A percentile compares a stretch with the other conserved stretches of the same genome.
Evolutionary conservation across 2,888 invertebrate species (phyloP).

Genomic region (Brachyptera putata): DNA sequence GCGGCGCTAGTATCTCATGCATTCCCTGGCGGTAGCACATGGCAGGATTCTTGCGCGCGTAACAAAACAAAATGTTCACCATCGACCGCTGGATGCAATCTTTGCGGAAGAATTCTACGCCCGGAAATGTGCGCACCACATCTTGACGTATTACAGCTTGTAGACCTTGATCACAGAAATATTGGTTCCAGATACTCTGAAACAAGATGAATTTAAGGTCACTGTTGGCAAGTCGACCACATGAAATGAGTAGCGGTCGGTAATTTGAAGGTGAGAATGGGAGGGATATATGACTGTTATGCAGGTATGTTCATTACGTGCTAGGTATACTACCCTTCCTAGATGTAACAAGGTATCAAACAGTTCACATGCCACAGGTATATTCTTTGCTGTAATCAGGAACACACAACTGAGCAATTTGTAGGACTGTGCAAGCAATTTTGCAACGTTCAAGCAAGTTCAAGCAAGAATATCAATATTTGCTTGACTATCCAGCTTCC

Average conservation of each 20-base stretch:
- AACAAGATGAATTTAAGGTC: background rate
- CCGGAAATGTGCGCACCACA: conserved; percentile 78
- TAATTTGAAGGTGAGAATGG: no score
- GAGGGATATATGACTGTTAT: background rate
- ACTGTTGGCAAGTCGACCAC: background rate
- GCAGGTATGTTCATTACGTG: conserved; percentile 5
- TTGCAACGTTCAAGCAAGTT: no score
- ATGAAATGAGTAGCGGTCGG: background rate
- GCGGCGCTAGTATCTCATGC: conserved; percentile 81
- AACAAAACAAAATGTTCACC: conserved; percentile 57
- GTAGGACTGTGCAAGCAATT: no score
- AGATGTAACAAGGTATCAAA: no score
- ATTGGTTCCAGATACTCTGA: conserved; percentile 82
- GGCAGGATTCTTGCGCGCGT: conserved; percentile 58
- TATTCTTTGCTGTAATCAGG: no score
- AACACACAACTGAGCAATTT: no score
- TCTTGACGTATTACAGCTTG: conserved; percentile 72
- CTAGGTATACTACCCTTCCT: no score
- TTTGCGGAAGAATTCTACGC: conserved; percentile 71
- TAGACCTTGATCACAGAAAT: conserved; percentile 75
- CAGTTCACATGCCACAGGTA: no score
- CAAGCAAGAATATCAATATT: no score
- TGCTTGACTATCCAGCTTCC: no score
- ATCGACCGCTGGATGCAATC: conserved; percentile 65
- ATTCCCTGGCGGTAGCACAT: conserved; percentile 79